Percentiles rank a stretch among this genome's conserved stretches.
phyloP scores from a whole-genome alignment of 1,140 invertebrate species.

The Bacillus rossius region DNA sequence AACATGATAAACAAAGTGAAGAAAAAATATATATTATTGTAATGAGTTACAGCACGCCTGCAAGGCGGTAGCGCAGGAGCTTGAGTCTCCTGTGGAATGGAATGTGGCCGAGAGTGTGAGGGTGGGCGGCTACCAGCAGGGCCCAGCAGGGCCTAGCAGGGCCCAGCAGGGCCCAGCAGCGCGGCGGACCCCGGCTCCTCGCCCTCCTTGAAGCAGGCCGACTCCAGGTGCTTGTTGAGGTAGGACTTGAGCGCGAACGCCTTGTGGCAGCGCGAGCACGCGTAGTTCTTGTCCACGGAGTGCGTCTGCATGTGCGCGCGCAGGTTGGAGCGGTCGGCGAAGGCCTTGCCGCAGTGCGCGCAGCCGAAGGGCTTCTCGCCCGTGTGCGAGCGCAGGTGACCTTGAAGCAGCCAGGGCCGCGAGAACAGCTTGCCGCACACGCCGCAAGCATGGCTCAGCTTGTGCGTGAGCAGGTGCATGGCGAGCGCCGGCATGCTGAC shows the following conservation, averaged over 20 bases:
- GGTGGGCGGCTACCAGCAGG: too few species aligned
- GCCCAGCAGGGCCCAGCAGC: too few species aligned
- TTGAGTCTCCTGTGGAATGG: too few species aligned
- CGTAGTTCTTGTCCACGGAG: conserved; percentile 92
- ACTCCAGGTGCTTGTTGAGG: conserved; percentile 97
- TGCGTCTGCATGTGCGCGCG: conserved; percentile 99
- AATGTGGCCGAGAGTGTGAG: too few species aligned
- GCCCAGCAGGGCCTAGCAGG: too few species aligned
- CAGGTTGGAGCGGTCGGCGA: conserved; percentile 96
- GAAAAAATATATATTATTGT: too few species aligned
- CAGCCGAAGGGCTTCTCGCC: conserved; percentile 99
- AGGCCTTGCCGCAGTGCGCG: conserved; percentile 97
- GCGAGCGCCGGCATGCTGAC: conserved; percentile 97
- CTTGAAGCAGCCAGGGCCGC: conserved; percentile 45
- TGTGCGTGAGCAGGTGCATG: conserved; percentile 97
- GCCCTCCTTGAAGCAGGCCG: conserved; percentile 88
- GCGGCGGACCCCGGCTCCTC: too few species aligned
- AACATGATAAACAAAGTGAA: too few species aligned
- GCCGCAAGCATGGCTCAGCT: conserved; percentile 87
- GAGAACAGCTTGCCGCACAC: conserved; percentile 98
- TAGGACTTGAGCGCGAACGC: conserved; percentile 98
- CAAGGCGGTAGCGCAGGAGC: too few species aligned
- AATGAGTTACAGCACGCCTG: too few species aligned
- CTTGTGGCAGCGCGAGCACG: conserved; percentile 91
- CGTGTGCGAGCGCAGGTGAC: conserved; percentile 93